A percentile compares a stretch with the other conserved stretches of the same genome.
phyloP scores from a whole-genome alignment of 1,140 invertebrate genomes.

The Neoseiulus cucumeris region DNA sequence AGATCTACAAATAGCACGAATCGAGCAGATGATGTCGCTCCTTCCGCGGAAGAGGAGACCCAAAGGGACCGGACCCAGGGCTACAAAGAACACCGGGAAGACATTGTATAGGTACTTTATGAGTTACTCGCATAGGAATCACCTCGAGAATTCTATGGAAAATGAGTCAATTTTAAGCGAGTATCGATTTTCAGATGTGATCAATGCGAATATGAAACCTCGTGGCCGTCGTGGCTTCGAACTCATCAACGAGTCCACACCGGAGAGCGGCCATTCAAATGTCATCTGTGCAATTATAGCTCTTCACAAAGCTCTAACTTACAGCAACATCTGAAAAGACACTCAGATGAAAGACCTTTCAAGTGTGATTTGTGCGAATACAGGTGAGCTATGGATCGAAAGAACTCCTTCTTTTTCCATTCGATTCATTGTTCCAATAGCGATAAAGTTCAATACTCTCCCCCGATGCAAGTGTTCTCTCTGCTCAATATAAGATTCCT shows the following conservation, averaged over 20 bases:
- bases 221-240: not conserved
- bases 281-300: not conserved
- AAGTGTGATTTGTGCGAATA: conserved; percentile 1
- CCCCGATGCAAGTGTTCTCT: not conserved
- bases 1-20: no score
- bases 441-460: not conserved
- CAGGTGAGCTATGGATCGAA: not conserved
- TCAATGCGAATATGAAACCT: not conserved
- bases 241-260: conserved; percentile 1
- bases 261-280: not conserved
- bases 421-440: not conserved
- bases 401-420: not conserved
- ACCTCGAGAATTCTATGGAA: no score
- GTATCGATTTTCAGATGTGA: not conserved
- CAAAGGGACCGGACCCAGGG: not conserved
- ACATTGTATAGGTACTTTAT: not conserved
- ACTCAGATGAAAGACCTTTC: not conserved
- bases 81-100: not conserved
- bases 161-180: no score
- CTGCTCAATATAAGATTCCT: not conserved
- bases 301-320: not conserved
- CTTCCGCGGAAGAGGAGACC: not conserved
- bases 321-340: not conserved
- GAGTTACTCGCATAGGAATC: no score
- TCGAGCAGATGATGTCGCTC: not conserved